Conservation (phyloP, 2,113 vertebrate genomes). For the Empidonax traillii region DNA sequence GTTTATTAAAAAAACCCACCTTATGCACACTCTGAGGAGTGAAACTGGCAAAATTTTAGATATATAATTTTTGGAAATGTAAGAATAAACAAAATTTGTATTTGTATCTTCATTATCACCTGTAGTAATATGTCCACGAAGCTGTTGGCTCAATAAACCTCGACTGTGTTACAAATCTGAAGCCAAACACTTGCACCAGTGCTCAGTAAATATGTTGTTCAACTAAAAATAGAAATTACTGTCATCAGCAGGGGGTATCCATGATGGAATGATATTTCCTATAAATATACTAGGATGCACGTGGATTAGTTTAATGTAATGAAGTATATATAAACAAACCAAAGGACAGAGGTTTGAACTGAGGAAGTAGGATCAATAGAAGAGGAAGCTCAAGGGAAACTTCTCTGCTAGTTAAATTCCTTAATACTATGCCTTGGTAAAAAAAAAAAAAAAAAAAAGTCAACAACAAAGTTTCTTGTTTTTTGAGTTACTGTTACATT, state of each 20-base stretch:
- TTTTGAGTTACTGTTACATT: not conserved
- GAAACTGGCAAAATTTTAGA: not conserved
- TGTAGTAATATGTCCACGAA: not conserved
- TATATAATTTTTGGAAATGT: not conserved
- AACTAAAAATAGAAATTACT: constrained; percentile 64
- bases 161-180: not conserved
- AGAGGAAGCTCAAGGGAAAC: constrained; percentile 10
- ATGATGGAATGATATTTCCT: constrained; percentile 31
- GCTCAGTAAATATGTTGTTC: not conserved
- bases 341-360: not conserved
- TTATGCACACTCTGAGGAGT: not conserved
- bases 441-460: not conserved
- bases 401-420: not conserved
- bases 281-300: constrained; percentile 61
- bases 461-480: not conserved
- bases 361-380: not conserved
- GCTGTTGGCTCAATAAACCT: not conserved
- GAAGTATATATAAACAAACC: constrained; percentile 23
- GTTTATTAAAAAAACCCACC: not conserved
- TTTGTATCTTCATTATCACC: not conserved
- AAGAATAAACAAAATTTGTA: not conserved
- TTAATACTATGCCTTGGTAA: not conserved
- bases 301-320: constrained; percentile 6
- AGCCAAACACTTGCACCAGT: not conserved
- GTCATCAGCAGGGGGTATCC: not conserved